phyloP scores from a whole-genome alignment of 2,888 invertebrate species.

The Gari tellinella region DNA sequence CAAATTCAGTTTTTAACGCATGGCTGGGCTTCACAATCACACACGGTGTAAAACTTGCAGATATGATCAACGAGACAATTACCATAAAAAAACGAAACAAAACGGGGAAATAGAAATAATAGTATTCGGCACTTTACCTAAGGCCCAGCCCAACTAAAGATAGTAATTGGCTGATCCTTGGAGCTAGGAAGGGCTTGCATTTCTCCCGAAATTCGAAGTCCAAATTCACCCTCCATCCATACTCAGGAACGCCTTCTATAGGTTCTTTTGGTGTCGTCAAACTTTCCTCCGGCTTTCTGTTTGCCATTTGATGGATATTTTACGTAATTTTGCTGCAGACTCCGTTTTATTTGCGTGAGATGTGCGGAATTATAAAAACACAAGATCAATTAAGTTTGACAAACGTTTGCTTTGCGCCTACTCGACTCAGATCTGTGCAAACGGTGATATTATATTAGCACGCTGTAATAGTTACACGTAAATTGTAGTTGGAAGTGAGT shows the following conservation, averaged over 20 bases:
- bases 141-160: constrained; percentile 89
- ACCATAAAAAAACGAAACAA: not conserved
- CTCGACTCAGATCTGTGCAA: too few relatives aligned
- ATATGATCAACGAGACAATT: not conserved
- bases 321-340: too few relatives aligned
- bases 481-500: too few relatives aligned
- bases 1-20: too few relatives aligned
- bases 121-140: constrained; percentile 87
- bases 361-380: too few relatives aligned
- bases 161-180: constrained; percentile 89
- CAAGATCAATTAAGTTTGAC: too few relatives aligned
- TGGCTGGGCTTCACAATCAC: too few relatives aligned
- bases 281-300: constrained; percentile 66
- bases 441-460: too few relatives aligned
- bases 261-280: constrained; percentile 69
- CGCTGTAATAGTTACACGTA: too few relatives aligned
- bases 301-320: constrained; percentile 34
- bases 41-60: too few relatives aligned
- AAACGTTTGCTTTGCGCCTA: too few relatives aligned
- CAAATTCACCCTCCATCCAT: constrained; percentile 80
- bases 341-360: too few relatives aligned
- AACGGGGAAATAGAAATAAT: not conserved
- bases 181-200: constrained; percentile 83
- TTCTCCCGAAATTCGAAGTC: constrained; percentile 75
- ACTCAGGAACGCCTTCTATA: constrained; percentile 79